phyloP scores from a whole-genome alignment of 2,888 invertebrate genomes.

The Rhagonycha lutea region DNA sequence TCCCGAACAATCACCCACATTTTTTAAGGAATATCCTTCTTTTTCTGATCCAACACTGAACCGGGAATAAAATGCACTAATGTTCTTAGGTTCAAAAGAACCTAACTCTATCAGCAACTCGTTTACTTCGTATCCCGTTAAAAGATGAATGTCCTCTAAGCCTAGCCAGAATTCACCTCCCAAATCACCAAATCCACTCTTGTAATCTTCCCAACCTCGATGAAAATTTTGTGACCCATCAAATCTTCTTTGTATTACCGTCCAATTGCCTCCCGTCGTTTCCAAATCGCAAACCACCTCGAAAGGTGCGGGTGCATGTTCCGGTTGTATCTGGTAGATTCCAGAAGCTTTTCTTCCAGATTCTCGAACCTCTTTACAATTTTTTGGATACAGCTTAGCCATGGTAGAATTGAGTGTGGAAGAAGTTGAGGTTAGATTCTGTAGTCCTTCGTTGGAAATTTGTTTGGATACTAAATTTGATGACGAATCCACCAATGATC shows the following conservation, averaged over 20 bases:
- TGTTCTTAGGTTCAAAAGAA: slow-evolving; percentile 62
- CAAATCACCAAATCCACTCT: too few species aligned
- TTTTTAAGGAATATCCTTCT: slow-evolving; percentile 67
- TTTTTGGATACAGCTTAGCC: slow-evolving; percentile 51
- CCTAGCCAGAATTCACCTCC: slow-evolving; percentile 53
- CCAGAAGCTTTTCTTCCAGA: slow-evolving; percentile 38
- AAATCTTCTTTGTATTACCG: too few species aligned
- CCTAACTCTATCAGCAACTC: slow-evolving; percentile 69
- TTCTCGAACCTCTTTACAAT: slow-evolving; percentile 62
- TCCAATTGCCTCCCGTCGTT: slow-evolving; percentile 56
- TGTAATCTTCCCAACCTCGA: too few species aligned
- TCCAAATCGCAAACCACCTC: slow-evolving; percentile 68
- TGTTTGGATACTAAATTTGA: slow-evolving; percentile 44
- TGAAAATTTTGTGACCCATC: too few species aligned
- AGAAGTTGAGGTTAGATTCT: slow-evolving; percentile 30
- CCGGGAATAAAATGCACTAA: slow-evolving; percentile 64
- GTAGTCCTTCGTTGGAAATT: slow-evolving; percentile 42
- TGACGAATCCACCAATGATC: too few species aligned
- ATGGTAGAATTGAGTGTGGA: too few species aligned
- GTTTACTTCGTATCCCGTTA: slow-evolving; percentile 55
- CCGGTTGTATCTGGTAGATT: slow-evolving; percentile 66
- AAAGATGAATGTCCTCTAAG: slow-evolving; percentile 65
- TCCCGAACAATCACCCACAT: slow-evolving; percentile 67
- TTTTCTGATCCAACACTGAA: slow-evolving; percentile 70
- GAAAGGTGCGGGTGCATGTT: slow-evolving; percentile 60